phyloP scores from a whole-genome alignment of 2,797 vertebrate genomes.

The Momotus momota region DNA sequence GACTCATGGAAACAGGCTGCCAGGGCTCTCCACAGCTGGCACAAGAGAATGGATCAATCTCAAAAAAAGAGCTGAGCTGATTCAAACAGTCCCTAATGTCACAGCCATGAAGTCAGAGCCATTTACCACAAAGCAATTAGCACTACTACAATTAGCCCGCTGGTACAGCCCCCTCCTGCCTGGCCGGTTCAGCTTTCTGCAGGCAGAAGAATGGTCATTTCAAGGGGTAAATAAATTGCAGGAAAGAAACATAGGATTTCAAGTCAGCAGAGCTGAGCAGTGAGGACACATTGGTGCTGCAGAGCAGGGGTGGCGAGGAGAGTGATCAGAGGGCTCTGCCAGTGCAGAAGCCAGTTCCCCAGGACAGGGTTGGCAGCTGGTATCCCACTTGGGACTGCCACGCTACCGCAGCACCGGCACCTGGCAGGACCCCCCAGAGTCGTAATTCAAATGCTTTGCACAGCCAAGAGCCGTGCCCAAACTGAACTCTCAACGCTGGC shows the following conservation, averaged over 20 bases:
- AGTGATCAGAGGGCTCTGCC: neutral
- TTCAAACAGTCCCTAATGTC: neutral
- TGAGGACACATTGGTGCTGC: neutral
- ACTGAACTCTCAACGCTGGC: accelerated
- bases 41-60: neutral
- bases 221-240: neutral
- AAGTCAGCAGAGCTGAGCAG: neutral
- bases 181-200: neutral
- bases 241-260: accelerated
- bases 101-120: accelerated
- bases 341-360: neutral
- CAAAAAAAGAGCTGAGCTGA: neutral
- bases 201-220: neutral
- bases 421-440: neutral
- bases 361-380: neutral
- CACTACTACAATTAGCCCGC: neutral
- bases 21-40: neutral
- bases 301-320: neutral
- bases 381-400: neutral
- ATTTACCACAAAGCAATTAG: neutral
- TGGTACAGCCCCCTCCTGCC: neutral
- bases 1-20: neutral
- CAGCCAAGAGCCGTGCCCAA: neutral
- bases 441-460: neutral
- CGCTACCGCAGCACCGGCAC: neutral